Evolutionary conservation across 2,113 vertebrate genomes (phyloP).

Genomic region (Desmodus rotundus): DNA sequence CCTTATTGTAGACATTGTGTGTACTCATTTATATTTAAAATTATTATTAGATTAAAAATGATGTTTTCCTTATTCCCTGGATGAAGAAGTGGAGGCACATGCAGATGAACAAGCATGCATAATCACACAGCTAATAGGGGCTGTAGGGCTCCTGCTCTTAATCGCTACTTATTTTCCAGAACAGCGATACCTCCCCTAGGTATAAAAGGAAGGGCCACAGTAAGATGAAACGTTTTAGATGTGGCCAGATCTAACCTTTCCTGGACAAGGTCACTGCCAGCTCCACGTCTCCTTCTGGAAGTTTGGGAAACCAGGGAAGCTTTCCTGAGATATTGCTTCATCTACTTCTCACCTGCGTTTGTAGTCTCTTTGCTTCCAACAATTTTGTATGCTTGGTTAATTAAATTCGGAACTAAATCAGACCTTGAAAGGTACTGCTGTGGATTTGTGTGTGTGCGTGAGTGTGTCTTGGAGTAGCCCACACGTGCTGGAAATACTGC

Average conservation of each 20-base stretch:
- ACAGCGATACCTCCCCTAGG: not conserved
- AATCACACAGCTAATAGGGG: not conserved
- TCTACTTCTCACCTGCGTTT: not conserved
- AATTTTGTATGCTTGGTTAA: not conserved
- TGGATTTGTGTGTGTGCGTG: not conserved
- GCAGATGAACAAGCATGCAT: not conserved
- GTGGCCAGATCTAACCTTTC: not conserved
- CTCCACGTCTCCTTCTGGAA: not conserved
- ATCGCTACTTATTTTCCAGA: not conserved
- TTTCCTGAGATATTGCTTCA: not conserved
- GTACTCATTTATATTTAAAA: not conserved
- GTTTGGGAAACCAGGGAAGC: not conserved
- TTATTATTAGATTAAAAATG: not conserved
- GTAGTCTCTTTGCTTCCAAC: not conserved
- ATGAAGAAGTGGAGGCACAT: not conserved
- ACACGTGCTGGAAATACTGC: not conserved
- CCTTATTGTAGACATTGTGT: not conserved
- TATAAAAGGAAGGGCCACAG: not conserved
- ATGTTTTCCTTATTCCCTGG: not conserved
- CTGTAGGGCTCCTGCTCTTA: not conserved
- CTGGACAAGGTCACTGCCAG: not conserved
- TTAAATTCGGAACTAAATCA: not conserved
- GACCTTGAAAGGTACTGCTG: not conserved
- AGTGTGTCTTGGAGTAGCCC: not conserved
- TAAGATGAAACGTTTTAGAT: not conserved